Evolutionary conservation across 1,140 invertebrate species (phyloP).

Genomic region (Drosophila novamexicana): DNA sequence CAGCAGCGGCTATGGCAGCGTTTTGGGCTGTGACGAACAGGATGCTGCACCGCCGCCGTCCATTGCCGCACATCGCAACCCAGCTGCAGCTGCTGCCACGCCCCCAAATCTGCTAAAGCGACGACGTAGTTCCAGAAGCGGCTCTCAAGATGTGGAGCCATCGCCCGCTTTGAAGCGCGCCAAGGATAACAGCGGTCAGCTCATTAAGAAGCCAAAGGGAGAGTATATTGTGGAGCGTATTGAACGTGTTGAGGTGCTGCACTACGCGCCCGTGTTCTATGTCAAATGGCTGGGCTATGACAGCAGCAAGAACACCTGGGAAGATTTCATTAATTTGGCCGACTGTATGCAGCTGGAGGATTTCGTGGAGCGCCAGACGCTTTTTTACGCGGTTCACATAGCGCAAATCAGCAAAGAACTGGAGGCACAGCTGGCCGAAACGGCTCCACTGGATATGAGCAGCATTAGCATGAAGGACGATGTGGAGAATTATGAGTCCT

Average conservation of each 20-base stretch:
- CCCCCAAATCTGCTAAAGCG: conserved; percentile 27
- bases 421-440: conserved; percentile 24
- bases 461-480: conserved; percentile 40
- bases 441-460: conserved; percentile 7
- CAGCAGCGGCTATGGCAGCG: conserved; percentile 69
- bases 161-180: conserved; percentile 33
- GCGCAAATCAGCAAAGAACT: conserved; percentile 35
- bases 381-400: conserved; percentile 22
- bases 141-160: background rate
- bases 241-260: conserved; percentile 86
- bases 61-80: too few relatives aligned
- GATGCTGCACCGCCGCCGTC: conserved; percentile 14
- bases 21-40: conserved; percentile 44
- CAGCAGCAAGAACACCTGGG: conserved; percentile 92
- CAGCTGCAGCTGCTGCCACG: background rate
- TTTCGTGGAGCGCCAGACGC: conserved; percentile 85
- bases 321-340: conserved; percentile 90
- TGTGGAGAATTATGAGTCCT: conserved; percentile 60
- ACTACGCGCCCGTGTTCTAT: conserved; percentile 87
- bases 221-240: conserved; percentile 91
- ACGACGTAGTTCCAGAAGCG: conserved; percentile 31
- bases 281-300: conserved; percentile 95
- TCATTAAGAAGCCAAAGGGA: conserved; percentile 65
- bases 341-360: conserved; percentile 87
- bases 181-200: conserved; percentile 41